A percentile compares a stretch with the other conserved stretches of the same genome.
Evolutionary conservation across 2,113 vertebrate genomes (phyloP).

Genomic region (Progne subis): DNA sequence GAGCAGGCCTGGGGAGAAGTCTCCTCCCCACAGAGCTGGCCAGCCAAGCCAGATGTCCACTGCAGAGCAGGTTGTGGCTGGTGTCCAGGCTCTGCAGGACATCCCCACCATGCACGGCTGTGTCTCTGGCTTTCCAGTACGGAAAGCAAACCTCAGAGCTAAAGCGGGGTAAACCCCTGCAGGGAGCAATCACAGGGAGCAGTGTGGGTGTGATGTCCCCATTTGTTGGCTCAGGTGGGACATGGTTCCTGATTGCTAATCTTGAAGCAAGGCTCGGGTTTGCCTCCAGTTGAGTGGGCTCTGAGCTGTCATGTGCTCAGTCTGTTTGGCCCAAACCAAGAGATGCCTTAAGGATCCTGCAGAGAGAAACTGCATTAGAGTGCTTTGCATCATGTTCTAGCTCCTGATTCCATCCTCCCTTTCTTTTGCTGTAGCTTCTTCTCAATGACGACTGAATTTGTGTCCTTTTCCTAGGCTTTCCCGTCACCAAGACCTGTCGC

Average conservation of each 20-base stretch:
- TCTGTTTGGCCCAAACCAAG: no score
- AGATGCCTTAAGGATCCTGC: no score
- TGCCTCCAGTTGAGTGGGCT: neutral
- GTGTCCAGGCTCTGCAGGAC: neutral
- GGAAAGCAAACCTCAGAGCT: neutral
- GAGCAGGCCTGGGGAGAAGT: neutral
- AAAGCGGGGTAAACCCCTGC: neutral
- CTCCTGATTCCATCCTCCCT: no score
- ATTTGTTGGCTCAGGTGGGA: neutral
- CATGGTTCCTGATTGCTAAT: neutral
- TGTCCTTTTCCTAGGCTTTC: constrained; percentile 78
- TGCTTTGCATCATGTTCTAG: no score
- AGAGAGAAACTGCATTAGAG: no score
- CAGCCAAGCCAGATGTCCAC: neutral
- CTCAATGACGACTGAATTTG: neutral
- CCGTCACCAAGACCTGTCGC: constrained; percentile 57
- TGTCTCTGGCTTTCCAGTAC: neutral
- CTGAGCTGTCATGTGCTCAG: accelerated
- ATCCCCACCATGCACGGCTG: neutral
- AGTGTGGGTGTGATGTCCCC: neutral
- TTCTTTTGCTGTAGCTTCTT: no score
- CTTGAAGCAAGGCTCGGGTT: neutral
- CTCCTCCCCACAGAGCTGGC: neutral
- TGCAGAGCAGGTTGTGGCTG: neutral
- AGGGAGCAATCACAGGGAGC: neutral